Percentiles rank a stretch among this genome's conserved stretches.
Conservation (phyloP, 2,888 invertebrate species). For the Tipula helvola region DNA sequence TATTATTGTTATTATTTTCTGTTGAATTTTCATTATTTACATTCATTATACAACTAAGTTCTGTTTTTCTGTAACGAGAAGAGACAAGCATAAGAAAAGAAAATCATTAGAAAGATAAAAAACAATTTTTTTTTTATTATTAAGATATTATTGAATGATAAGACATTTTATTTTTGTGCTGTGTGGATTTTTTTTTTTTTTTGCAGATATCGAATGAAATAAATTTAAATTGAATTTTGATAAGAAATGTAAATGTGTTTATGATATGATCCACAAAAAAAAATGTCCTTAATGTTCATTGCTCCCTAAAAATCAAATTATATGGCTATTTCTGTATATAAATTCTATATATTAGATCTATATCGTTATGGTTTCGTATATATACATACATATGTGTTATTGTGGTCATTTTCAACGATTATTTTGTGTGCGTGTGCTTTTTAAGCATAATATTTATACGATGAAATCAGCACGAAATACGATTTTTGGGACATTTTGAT, state of each 20-base stretch:
- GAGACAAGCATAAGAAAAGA: background rate
- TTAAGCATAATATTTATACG: background rate
- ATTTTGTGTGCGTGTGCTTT: background rate
- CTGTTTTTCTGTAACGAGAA: background rate
- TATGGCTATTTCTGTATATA: background rate
- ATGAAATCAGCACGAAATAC: background rate
- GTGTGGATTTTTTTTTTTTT: background rate
- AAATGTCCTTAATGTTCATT: background rate
- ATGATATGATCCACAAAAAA: background rate
- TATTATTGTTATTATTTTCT: constrained; percentile 4
- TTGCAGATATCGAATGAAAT: background rate
- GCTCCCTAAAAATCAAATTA: constrained; percentile 4
- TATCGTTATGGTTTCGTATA: background rate
- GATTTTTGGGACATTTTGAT: background rate
- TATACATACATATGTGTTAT: background rate
- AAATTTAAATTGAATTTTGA: background rate
- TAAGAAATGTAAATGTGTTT: background rate
- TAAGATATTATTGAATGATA: background rate
- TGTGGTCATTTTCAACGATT: background rate
- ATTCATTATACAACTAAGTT: background rate
- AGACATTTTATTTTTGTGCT: background rate
- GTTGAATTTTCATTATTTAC: background rate
- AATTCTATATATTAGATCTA: background rate
- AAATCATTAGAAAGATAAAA: background rate
- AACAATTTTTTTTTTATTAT: background rate